Evolutionary conservation across 1,140 invertebrate species (phyloP).

Genomic region (Meloidogyne floridensis): DNA sequence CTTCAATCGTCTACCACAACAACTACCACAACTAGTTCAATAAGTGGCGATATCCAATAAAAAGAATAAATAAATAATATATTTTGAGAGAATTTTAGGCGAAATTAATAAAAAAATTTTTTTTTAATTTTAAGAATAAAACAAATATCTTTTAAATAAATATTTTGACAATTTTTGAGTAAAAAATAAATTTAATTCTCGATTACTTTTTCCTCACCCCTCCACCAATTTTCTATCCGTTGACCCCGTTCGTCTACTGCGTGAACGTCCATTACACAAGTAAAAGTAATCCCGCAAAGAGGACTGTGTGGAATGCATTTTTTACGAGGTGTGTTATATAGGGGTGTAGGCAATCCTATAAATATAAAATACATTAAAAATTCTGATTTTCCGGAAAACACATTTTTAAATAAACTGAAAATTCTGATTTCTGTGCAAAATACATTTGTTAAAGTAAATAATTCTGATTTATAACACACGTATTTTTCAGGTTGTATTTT

Average conservation of each 20-base stretch:
- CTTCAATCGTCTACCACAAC: neutral
- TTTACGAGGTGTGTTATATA: constrained; percentile 25
- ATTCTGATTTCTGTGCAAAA: too few species aligned
- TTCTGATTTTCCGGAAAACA: neutral
- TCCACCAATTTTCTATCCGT: constrained; percentile 25
- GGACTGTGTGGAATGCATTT: constrained; percentile 24
- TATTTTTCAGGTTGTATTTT: too few species aligned
- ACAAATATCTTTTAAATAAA: neutral
- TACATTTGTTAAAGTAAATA: too few species aligned
- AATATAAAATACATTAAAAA: neutral
- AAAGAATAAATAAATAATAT: neutral
- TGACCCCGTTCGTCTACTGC: constrained; percentile 13
- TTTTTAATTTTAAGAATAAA: too few species aligned
- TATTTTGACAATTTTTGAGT: neutral
- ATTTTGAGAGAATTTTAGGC: neutral
- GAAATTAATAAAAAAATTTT: too few species aligned
- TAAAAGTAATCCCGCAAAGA: constrained; percentile 25
- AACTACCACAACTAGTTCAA: neutral
- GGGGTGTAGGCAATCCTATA: constrained; percentile 17
- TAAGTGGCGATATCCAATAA: neutral
- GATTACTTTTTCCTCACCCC: neutral
- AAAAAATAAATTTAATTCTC: neutral
- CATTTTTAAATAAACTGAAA: too few species aligned
- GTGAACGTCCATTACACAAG: constrained; percentile 31
- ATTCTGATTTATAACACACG: too few species aligned